A percentile compares a stretch with the other conserved stretches of the same genome.
These are phyloP conservation scores for Eriocheir sinensis DNA, from an alignment of 1,140 invertebrate genomes.

Conservation along the genomic window DNA sequence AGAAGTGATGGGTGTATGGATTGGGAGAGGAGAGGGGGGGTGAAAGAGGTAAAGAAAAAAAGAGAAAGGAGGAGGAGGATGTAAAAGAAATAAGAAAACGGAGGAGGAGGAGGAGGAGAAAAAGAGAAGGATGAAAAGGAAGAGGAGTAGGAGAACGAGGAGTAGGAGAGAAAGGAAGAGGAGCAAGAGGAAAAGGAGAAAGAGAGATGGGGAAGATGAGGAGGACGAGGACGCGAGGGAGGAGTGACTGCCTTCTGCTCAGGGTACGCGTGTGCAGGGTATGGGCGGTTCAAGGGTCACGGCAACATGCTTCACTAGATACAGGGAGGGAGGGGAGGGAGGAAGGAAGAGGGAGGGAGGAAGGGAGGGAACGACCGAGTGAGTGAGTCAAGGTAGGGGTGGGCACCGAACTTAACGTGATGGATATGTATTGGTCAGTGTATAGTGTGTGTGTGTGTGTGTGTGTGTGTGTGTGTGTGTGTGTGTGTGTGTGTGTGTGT, in stretches of 20 bases:
- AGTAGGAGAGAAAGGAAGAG: not conserved
- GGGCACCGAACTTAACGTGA: no score
- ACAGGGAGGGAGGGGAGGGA: no score
- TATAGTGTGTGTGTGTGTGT: not conserved
- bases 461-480: not conserved
- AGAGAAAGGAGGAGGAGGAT: not conserved
- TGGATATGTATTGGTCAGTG: not conserved
- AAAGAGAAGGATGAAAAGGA: not conserved
- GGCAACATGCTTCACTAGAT: not conserved
- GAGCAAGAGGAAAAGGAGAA: not conserved
- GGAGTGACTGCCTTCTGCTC: not conserved
- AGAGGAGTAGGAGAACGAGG: not conserved
- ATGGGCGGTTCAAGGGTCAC: not conserved
- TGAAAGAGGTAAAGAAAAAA: not conserved
- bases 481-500: slow-evolving; percentile 7
- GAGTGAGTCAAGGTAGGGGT: no score
- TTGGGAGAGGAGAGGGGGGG: no score
- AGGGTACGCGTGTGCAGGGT: not conserved
- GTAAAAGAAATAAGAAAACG: no score
- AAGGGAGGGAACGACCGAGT: no score
- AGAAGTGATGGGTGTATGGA: no score
- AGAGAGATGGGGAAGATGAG: not conserved
- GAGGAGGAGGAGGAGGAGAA: slow-evolving; percentile 1
- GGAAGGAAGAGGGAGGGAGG: no score
- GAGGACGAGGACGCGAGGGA: not conserved